Percentiles rank a stretch among this genome's conserved stretches.
Evolutionary conservation across 2,888 invertebrate species (phyloP).

Genomic region (Drosophila sordidapex): DNA sequence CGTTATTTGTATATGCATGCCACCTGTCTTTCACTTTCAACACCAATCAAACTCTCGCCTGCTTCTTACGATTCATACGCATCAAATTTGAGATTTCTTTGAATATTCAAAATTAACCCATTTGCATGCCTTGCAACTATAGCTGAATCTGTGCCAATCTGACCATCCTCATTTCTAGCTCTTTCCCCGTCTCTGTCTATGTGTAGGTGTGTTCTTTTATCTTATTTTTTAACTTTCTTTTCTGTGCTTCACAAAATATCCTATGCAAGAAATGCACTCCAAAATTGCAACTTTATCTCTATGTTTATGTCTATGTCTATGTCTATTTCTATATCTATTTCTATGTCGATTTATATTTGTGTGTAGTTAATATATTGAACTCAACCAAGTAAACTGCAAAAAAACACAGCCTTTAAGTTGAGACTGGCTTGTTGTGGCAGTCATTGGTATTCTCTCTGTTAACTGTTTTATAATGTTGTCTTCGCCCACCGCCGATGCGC

Average conservation of each 20-base stretch:
- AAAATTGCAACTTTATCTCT: conserved; percentile 15
- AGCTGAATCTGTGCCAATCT: neutral
- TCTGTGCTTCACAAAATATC: conserved; percentile 14
- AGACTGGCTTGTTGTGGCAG: conserved; percentile 18
- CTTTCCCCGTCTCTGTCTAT: conserved; percentile 1
- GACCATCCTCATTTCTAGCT: neutral
- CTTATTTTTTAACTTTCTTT: conserved; percentile 5
- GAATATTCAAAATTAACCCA: neutral
- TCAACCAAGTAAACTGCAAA: conserved; percentile 33
- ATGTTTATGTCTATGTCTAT: conserved; percentile 13
- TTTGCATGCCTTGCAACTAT: conserved; percentile 14
- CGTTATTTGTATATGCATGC: conserved; percentile 29
- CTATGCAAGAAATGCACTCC: conserved; percentile 21
- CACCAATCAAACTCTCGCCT: neutral
- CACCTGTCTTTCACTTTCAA: neutral
- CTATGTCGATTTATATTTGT: neutral
- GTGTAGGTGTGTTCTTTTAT: neutral
- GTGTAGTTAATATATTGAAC: conserved; percentile 12
- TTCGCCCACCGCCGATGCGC: conserved; percentile 13
- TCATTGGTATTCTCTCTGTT: neutral
- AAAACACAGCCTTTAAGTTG: conserved; percentile 16
- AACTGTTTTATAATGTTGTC: conserved; percentile 22
- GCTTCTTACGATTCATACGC: neutral
- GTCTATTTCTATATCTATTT: neutral
- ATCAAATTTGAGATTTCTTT: conserved; percentile 3